Evolutionary conservation across 2,888 invertebrate species (phyloP), one percentile per base, ranked within the genome.

Genomic region (Brachyptera risi): DNA sequence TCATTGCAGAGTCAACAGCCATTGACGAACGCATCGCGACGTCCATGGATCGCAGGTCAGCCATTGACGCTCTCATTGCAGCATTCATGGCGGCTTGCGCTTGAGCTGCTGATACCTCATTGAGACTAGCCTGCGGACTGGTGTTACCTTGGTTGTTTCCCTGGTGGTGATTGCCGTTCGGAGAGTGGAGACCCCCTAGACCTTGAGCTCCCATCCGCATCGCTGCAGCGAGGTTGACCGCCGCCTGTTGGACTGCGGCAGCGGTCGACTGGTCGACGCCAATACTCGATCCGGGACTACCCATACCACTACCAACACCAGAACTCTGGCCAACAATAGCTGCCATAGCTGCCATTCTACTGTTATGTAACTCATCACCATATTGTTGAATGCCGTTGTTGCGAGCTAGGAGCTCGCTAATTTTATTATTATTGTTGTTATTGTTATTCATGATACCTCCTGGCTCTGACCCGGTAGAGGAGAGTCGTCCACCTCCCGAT

Each of bases 211-310:
- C 62, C 65, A 66, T 66, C 7, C 88, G 77, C 87, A 88, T 88
- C 1, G 88, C 88, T 54, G 88, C 86, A 4, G 88, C 88, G 62
- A 89, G 76, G 70, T 88, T 89, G 1, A 87, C 88, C 11, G 86
- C 86, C 2, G 88, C 88, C 5, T 87, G 87, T 71, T 85, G 85
- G 2, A 85, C 85, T 7, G 86, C 87, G 1, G 81, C 80, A 4
- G 80, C 78, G 15, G 77, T 73, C 31, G 76, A 73, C 35, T 44
- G 58, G 42, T 63, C 63, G n/a, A 65, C 63, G 7, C 65, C 65
- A 4, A 63, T 37, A 87, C 87, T 13, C 87, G 87, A 13, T 86
- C 87, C 72, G 84, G 85, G 5, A 85, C 85, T n/a, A 85, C 86
- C 3, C 80, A 80, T 11, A 79, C 78, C 26, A 76, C 73, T 40